A percentile compares a stretch with the other conserved stretches of the same genome.
Conservation (phyloP, 1,140 invertebrate genomes). For the Drosophila carrolli region DNA sequence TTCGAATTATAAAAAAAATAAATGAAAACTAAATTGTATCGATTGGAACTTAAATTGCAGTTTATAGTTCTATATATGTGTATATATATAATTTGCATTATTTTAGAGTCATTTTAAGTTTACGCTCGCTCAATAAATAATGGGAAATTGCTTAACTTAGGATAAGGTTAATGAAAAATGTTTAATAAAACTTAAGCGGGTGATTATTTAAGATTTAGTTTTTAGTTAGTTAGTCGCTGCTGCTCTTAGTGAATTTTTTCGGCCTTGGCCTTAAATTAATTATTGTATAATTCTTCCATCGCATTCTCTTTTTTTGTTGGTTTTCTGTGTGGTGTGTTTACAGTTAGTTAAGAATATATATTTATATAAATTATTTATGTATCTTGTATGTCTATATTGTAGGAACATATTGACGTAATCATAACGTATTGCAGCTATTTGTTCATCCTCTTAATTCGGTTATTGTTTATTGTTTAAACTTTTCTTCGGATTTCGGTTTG, state of each 20-base stretch:
- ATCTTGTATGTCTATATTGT: constrained; percentile 81
- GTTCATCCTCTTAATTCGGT: constrained; percentile 42
- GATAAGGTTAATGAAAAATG: constrained; percentile 21
- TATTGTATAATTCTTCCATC: constrained; percentile 43
- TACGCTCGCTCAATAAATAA: constrained; percentile 48
- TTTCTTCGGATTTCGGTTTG: constrained; percentile 32
- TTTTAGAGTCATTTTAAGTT: constrained; percentile 45
- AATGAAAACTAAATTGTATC: constrained; percentile 62
- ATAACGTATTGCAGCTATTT: constrained; percentile 85
- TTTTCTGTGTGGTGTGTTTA: constrained; percentile 46
- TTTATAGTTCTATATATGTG: constrained; percentile 33
- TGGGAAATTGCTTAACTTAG: constrained; percentile 45
- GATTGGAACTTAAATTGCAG: constrained; percentile 81
- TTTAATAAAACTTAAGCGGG: constrained; percentile 12
- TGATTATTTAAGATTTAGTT: constrained; percentile 30
- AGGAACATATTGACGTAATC: constrained; percentile 85
- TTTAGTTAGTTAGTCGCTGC: constrained; percentile 49
- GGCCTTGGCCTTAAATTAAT: constrained; percentile 40
- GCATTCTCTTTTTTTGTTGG: constrained; percentile 31
- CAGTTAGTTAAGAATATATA: constrained; percentile 76
- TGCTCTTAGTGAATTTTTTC: constrained; percentile 42
- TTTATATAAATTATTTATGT: constrained; percentile 66
- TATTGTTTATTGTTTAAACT: constrained; percentile 30
- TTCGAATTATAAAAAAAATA: constrained; percentile 41
- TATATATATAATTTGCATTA: constrained; percentile 36